phyloP scores from a whole-genome alignment of 2,113 vertebrate genomes.

The Toxotes chatareus region DNA sequence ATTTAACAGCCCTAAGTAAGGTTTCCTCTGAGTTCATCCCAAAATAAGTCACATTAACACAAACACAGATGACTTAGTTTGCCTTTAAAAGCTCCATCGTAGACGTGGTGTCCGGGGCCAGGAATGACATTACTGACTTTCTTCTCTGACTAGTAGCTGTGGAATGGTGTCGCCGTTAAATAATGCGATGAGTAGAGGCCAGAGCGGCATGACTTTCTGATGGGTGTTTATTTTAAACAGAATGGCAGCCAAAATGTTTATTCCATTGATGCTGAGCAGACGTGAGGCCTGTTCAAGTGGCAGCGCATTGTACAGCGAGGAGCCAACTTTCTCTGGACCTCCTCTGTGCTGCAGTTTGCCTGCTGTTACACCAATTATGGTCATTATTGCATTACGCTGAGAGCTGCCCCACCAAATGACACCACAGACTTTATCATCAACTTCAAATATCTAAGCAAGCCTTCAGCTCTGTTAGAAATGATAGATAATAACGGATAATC shows the following conservation, averaged over 20 bases:
- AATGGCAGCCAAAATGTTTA: conserved; percentile 63
- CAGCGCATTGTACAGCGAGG: background rate
- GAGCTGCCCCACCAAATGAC: background rate
- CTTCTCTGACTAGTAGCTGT: conserved; percentile 30
- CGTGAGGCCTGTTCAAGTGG: conserved; percentile 28
- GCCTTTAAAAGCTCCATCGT: conserved; percentile 55
- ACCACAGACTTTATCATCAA: background rate
- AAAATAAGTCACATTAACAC: conserved; percentile 36
- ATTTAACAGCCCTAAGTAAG: background rate
- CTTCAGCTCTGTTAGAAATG: background rate
- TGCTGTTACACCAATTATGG: conserved; percentile 26
- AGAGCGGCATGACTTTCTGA: conserved; percentile 1
- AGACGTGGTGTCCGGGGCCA: background rate
- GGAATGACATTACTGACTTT: background rate
- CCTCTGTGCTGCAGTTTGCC: background rate
- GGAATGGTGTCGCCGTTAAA: conserved; percentile 14
- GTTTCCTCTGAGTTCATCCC: conserved; percentile 11
- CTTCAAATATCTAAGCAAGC: background rate
- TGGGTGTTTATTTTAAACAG: conserved; percentile 53
- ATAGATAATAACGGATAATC: background rate
- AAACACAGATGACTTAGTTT: conserved; percentile 41
- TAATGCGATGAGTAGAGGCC: conserved; percentile 1
- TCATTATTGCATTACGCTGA: conserved; percentile 7
- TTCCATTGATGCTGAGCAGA: conserved; percentile 60
- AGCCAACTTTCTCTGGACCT: conserved; percentile 23